Percentiles rank a stretch among this genome's conserved stretches.
Conservation (phyloP, 2,888 invertebrate genomes). For the Drosophila austrosaltans region DNA sequence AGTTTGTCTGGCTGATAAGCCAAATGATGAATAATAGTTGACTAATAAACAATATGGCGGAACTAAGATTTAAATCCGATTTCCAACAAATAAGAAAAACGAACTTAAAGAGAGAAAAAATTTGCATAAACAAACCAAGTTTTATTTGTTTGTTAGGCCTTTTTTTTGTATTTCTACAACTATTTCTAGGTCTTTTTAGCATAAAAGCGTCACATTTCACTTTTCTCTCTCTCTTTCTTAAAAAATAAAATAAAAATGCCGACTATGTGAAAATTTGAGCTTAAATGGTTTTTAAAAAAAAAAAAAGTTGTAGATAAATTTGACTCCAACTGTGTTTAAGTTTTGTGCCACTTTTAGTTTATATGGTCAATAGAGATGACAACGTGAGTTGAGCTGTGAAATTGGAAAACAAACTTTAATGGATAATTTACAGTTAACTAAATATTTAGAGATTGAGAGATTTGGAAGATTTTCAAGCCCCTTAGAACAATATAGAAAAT, state of each 20-base stretch:
- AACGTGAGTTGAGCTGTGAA: not conserved
- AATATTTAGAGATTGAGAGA: too few relatives aligned
- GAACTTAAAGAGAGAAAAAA: slow-evolving; percentile 44
- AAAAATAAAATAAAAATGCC: slow-evolving; percentile 28
- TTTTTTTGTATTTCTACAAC: slow-evolving; percentile 31
- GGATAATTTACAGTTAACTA: too few relatives aligned
- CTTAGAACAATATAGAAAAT: too few relatives aligned
- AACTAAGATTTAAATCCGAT: slow-evolving; percentile 30
- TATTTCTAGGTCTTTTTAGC: slow-evolving; percentile 53
- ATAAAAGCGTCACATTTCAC: slow-evolving; percentile 72
- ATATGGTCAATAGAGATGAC: not conserved
- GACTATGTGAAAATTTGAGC: slow-evolving; percentile 37
- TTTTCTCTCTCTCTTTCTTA: slow-evolving; percentile 40
- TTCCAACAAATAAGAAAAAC: not conserved
- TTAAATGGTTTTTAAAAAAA: slow-evolving; percentile 34
- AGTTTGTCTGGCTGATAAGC: slow-evolving; percentile 61
- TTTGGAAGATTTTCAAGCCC: too few relatives aligned
- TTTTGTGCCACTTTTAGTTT: not conserved
- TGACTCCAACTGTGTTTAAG: slow-evolving; percentile 3
- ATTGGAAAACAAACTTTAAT: not conserved
- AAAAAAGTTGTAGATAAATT: slow-evolving; percentile 1
- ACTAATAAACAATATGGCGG: slow-evolving; percentile 52
- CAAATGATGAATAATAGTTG: slow-evolving; percentile 46
- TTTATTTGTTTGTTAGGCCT: slow-evolving; percentile 44
- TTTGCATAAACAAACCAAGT: slow-evolving; percentile 62